Evolutionary conservation across 2,888 invertebrate species (phyloP).

Genomic region (Phortica magna): DNA sequence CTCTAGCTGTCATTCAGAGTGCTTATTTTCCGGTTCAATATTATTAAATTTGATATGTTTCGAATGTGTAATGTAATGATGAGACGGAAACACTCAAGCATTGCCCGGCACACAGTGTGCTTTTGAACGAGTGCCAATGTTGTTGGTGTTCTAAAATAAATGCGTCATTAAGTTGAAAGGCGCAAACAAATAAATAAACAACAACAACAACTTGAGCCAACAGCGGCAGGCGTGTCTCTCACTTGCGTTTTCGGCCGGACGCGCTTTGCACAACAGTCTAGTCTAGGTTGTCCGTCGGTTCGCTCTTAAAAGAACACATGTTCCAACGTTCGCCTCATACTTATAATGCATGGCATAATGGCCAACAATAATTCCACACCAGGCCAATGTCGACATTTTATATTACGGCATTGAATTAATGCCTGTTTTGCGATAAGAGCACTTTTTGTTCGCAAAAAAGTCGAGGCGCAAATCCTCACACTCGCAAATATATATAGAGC

Average conservation of each 20-base stretch:
- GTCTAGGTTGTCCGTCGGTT: background rate
- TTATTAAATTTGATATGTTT: constrained; percentile 32
- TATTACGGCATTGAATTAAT: background rate
- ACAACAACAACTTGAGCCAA: too few relatives aligned
- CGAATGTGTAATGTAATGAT: background rate
- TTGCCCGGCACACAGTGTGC: too few relatives aligned
- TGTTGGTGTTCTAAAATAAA: constrained; percentile 47
- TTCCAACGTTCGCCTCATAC: background rate
- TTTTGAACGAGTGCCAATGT: background rate
- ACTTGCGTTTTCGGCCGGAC: too few relatives aligned
- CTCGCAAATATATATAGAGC: background rate
- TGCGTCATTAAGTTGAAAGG: constrained; percentile 48
- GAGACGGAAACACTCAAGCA: too few relatives aligned
- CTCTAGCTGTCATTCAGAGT: constrained; percentile 2
- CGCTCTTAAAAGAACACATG: background rate
- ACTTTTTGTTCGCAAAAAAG: constrained; percentile 1
- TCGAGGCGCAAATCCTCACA: background rate
- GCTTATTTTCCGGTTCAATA: background rate
- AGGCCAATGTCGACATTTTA: constrained; percentile 44
- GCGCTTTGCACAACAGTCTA: too few relatives aligned
- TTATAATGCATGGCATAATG: constrained; percentile 42
- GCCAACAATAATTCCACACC: constrained; percentile 58
- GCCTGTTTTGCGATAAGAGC: constrained; percentile 1
- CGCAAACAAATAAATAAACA: too few relatives aligned
- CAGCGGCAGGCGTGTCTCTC: too few relatives aligned